Evolutionary conservation across 2,888 invertebrate genomes (phyloP), one percentile per base, ranked within the genome.

Genomic region (Zelleria hepariella): DNA sequence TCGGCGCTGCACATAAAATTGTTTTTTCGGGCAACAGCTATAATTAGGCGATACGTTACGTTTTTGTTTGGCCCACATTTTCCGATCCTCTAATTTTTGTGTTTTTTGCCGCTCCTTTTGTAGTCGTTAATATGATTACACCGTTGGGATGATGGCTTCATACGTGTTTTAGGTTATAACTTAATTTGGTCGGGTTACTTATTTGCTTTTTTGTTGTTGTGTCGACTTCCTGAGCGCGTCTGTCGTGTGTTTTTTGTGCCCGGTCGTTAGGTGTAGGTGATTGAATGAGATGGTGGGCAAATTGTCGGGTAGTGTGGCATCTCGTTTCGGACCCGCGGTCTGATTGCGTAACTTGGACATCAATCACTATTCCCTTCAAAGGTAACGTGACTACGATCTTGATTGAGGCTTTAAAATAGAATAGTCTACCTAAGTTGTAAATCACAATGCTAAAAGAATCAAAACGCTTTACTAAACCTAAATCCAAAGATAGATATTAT

Each of bases 81-180:
- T 83, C 82, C 86, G 86, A 86, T 86, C 86, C 86, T 85, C 86
- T 87, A 87, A 87, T 87, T 88, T 88, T 82, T 83, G 73, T 77
- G 77, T 86, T 87, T 88, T 88, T 87, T 86, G 82, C 83, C 80
- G 80, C 78, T 80, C 79, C 86, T 87, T 88, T 87, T 87, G 87
- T 87, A 86, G 86, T 87, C 86, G 88, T 88, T 88, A 87, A 88
- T 87, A 87, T 87, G 88, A 88, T 88, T 88, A 88, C 86, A 86
- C 82, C 84, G 82, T 86, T 80, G 79, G 82, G 86, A 85, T 87
- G 88, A 87, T 87, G 86, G 87, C 88, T 88, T 87, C 86, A 87
- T 88, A 87, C 88, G 85, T 86, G 86, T 86, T 86, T 86, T 85
- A 86, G 86, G 82, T 88, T 88, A 87, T 87, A 88, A 88, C 88